phyloP scores from a whole-genome alignment of 2,113 vertebrate species.

The Melanostigma gelatinosum region DNA sequence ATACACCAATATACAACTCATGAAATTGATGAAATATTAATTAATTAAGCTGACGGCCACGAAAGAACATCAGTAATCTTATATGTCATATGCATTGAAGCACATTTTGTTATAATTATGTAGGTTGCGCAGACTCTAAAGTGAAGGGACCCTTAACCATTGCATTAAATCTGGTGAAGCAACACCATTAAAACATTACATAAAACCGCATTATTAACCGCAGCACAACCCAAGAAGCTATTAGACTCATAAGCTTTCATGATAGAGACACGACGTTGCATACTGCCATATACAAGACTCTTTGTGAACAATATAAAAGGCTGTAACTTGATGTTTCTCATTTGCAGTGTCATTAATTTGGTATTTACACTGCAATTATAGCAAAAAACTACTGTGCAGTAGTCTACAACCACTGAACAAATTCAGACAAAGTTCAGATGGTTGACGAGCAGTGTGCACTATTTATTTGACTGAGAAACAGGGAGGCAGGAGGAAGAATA shows the following conservation, averaged over 20 bases:
- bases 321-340: slow-evolving; percentile 34
- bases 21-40: slow-evolving; percentile 63
- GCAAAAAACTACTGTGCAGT: slow-evolving; percentile 21
- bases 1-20: slow-evolving; percentile 37
- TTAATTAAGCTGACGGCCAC: slow-evolving; percentile 50
- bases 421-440: slow-evolving; percentile 35
- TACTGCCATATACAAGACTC: slow-evolving; percentile 31
- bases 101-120: slow-evolving; percentile 28
- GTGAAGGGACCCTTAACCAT: slow-evolving; percentile 16
- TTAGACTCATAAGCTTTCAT: slow-evolving; percentile 52
- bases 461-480: slow-evolving; percentile 47
- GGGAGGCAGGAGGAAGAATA: slow-evolving; percentile 29
- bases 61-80: slow-evolving; percentile 41
- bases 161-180: slow-evolving; percentile 44
- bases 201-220: slow-evolving; percentile 41
- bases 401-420: slow-evolving; percentile 5
- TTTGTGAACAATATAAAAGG: slow-evolving; percentile 49
- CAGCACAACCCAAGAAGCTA: slow-evolving; percentile 41
- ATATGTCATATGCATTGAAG: slow-evolving; percentile 31
- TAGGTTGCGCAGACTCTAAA: slow-evolving; percentile 31
- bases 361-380: slow-evolving; percentile 46
- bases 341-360: slow-evolving; percentile 51
- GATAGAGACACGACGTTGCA: slow-evolving; percentile 34
- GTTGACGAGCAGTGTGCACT: slow-evolving; percentile 18
- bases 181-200: slow-evolving; percentile 32